Percentiles rank a stretch among this genome's conserved stretches.
These are phyloP conservation scores for Parapsyche elsis DNA, from an alignment of 1,140 invertebrate genomes.

Conservation along the genomic window DNA sequence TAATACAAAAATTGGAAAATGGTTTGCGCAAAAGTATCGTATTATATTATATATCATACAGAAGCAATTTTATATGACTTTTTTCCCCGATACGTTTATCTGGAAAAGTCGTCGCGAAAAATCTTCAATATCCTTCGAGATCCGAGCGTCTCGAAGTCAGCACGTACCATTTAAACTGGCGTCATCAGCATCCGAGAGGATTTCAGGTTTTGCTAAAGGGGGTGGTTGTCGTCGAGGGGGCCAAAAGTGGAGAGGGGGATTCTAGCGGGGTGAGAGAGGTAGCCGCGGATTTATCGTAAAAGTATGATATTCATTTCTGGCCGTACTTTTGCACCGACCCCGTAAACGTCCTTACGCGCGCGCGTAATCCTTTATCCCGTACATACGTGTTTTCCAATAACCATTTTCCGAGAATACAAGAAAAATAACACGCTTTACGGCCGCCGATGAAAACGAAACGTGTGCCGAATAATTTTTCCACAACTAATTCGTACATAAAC, in stretches of 20 bases:
- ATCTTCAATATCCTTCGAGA: slow-evolving; percentile 29
- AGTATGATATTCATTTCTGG: slow-evolving; percentile 49
- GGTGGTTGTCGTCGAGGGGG: neutral
- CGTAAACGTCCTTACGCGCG: neutral
- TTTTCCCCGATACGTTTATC: slow-evolving; percentile 15
- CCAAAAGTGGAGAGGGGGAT: neutral
- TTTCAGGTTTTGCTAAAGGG: slow-evolving; percentile 16
- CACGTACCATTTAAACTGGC: slow-evolving; percentile 54
- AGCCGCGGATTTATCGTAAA: slow-evolving; percentile 50
- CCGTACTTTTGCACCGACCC: slow-evolving; percentile 13
- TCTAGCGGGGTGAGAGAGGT: neutral
- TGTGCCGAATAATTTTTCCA: slow-evolving; percentile 50
- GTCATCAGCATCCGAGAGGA: slow-evolving; percentile 47
- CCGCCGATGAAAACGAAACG: slow-evolving; percentile 49
- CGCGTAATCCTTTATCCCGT: slow-evolving; percentile 32
- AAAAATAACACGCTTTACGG: slow-evolving; percentile 53
- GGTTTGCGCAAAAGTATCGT: too few relatives aligned
- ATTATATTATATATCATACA: neutral
- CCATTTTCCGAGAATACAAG: slow-evolving; percentile 50
- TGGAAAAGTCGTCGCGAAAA: neutral
- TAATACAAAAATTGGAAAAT: too few relatives aligned
- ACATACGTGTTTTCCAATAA: slow-evolving; percentile 54
- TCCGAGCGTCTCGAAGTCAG: slow-evolving; percentile 30
- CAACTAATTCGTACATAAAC: slow-evolving; percentile 39
- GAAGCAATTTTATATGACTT: slow-evolving; percentile 4